Evolutionary conservation across 2,113 vertebrate species (phyloP).

Genomic region (Istiophorus platypterus): DNA sequence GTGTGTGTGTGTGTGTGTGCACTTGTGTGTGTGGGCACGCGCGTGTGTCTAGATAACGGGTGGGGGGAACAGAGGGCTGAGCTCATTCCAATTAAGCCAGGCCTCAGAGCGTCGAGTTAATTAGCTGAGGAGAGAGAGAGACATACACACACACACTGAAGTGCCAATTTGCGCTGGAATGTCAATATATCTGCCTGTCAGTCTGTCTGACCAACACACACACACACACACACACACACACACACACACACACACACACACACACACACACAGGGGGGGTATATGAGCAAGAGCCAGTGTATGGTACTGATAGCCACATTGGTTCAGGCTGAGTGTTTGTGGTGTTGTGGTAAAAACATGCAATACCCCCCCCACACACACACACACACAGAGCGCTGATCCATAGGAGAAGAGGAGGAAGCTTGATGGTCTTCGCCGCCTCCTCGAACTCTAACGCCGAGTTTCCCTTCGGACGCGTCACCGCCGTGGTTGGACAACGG

Average conservation of each 20-base stretch:
- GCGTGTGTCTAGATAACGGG: constrained; percentile 17
- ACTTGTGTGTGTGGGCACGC: background rate
- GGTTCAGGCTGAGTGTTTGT: constrained; percentile 7
- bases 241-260: constrained; percentile 33
- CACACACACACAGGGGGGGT: constrained; percentile 15
- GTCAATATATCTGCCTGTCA: constrained; percentile 13
- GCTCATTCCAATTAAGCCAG: constrained; percentile 27
- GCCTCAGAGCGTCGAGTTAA: constrained; percentile 27
- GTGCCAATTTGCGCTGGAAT: constrained; percentile 26
- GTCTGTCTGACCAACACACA: constrained; percentile 7
- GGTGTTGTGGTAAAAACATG: constrained; percentile 15
- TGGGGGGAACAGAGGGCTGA: constrained; percentile 18
- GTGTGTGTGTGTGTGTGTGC: background rate
- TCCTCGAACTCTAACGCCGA: background rate
- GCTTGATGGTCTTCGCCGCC: background rate
- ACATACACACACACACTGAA: background rate
- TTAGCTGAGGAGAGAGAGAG: constrained; percentile 23
- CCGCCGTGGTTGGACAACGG: too few species aligned
- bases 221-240: constrained; percentile 14
- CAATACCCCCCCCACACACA: background rate
- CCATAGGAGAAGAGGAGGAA: background rate
- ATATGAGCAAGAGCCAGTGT: constrained; percentile 50
- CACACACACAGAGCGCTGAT: background rate
- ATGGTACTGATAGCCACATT: constrained; percentile 42
- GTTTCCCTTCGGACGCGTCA: background rate